Evolutionary conservation across 2,888 invertebrate genomes (phyloP), one percentile per base, ranked within the genome.

Genomic region (Ptychoptera contaminata): DNA sequence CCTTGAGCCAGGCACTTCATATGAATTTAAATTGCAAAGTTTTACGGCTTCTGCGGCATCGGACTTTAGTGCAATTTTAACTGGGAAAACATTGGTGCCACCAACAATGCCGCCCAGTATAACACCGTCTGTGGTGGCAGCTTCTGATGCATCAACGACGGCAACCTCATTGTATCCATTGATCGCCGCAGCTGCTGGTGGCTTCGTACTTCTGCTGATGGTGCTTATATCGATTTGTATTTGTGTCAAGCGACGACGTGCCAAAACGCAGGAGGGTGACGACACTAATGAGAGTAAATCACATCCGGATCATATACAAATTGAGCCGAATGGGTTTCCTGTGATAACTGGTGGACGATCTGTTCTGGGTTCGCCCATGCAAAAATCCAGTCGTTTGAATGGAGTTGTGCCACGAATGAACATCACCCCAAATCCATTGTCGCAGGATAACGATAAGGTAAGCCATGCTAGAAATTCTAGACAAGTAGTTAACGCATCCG

Each of bases 21-120:
- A 94, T 60, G 92, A 91, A 58, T 79, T 93, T 55, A 91, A 92
- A 60, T 70, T 94, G 58, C 90, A 90, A 58, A 81, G 88, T 16
- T 94, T 90, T 56, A 91, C 88, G 39, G 74, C 79, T 3, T 82
- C 81, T 44, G 83, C 85, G 0, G 84, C 88, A 1, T 92, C 92
- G 0, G 83, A 87, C 50, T 91, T 88, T 58, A 86, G 85, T 52
- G 72, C 74, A 35, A 79, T 82, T 37, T 69, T 80, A 46, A 75
- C 79, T 40, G 74, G 76, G 42, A 77, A 74, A 57, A 87, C 87
- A 2, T 59, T 63, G 61, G 60, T 58, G 47, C 52, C 57, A 12
- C 51, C 52, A 2, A 59, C 58, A 11, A 50, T 61, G 1, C 53
- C 57, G 3, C 46, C 55, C 2, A 57, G 59, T 11, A 51, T 54